phyloP scores from a whole-genome alignment of 1,140 invertebrate genomes.

The Papilio dardanus region DNA sequence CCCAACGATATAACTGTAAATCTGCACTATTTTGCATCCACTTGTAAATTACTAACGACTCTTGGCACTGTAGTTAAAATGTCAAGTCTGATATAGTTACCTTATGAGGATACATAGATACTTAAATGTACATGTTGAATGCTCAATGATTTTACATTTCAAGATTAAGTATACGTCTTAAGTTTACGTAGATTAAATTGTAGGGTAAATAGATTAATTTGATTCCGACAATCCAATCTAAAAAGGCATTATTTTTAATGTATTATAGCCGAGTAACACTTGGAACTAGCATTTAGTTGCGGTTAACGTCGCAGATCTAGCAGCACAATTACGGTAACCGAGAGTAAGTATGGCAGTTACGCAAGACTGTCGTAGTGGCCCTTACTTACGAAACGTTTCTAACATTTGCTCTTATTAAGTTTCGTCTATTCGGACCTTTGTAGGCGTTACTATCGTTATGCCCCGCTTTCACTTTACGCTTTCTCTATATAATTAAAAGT shows the following conservation, averaged over 20 bases:
- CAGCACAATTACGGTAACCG: slow-evolving; percentile 34
- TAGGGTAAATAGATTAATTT: slow-evolving; percentile 6
- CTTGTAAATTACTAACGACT: neutral
- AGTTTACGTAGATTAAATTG: slow-evolving; percentile 5
- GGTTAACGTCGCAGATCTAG: slow-evolving; percentile 23
- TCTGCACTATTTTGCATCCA: neutral
- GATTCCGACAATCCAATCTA: slow-evolving; percentile 9
- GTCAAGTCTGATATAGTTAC: neutral
- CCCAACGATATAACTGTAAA: neutral
- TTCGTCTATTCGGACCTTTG: slow-evolving; percentile 36
- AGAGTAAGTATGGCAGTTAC: slow-evolving; percentile 31
- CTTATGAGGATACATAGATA: too few relatives aligned
- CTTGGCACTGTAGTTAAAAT: neutral
- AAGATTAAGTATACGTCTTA: neutral
- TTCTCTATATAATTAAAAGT: slow-evolving; percentile 48
- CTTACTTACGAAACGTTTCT: slow-evolving; percentile 34
- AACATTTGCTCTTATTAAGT: slow-evolving; percentile 36
- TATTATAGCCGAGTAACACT: slow-evolving; percentile 4
- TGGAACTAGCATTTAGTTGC: slow-evolving; percentile 19
- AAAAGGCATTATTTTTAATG: slow-evolving; percentile 21
- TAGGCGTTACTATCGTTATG: slow-evolving; percentile 24
- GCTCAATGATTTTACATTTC: too few relatives aligned
- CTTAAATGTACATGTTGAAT: too few relatives aligned
- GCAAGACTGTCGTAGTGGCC: slow-evolving; percentile 25
- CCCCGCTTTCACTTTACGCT: slow-evolving; percentile 46